These are phyloP conservation scores for Coenobita brevimanus DNA, from an alignment of 1,140 invertebrate species.

Conservation along the genomic window DNA sequence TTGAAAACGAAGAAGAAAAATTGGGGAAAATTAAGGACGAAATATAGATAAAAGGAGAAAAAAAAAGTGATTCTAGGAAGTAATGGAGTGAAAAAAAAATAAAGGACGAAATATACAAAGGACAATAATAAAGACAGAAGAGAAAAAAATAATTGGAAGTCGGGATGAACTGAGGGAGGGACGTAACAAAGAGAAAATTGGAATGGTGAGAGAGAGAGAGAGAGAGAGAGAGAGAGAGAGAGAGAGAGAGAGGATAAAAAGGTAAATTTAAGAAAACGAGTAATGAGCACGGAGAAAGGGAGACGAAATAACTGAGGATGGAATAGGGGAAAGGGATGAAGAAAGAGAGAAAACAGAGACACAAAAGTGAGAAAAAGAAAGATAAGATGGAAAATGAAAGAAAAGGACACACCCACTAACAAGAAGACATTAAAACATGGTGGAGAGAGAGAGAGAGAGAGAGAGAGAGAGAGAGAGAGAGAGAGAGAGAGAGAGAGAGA, in stretches of 20 bases:
- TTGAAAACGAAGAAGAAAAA: neutral
- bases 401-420: neutral
- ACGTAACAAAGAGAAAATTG: neutral
- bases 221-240: neutral
- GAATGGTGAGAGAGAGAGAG: neutral
- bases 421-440: neutral
- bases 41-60: neutral
- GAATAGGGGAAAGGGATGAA: neutral
- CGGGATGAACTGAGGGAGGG: neutral
- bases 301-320: neutral
- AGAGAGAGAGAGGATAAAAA: neutral
- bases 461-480: neutral
- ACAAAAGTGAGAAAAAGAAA: neutral
- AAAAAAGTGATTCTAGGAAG: neutral
- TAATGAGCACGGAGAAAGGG: neutral
- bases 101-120: neutral
- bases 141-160: neutral
- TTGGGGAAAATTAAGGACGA: neutral
- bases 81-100: neutral
- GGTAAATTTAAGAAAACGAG: no score
- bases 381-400: neutral
- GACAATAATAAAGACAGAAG: neutral
- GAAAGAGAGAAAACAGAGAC: neutral
- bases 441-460: neutral
- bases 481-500: neutral